A percentile compares a stretch with the other conserved stretches of the same genome.
Conservation (phyloP, 2,888 invertebrate genomes). For the Palloptera scutellata region DNA sequence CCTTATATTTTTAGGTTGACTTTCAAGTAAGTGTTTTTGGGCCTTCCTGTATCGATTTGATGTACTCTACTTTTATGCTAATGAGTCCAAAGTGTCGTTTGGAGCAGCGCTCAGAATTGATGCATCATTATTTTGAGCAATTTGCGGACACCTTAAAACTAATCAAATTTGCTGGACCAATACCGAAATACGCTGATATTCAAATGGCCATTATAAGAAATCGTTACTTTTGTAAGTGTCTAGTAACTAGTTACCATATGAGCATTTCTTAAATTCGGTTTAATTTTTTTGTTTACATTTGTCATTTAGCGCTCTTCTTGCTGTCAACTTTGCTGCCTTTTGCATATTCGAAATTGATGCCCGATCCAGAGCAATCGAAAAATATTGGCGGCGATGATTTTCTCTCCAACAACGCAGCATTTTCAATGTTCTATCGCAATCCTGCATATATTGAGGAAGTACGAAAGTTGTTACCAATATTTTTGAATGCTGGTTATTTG, state of each 20-base stretch:
- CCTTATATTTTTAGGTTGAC: constrained; percentile 40
- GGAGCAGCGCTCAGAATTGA: constrained; percentile 41
- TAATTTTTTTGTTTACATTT: neutral
- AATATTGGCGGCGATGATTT: constrained; percentile 11
- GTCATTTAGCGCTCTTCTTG: constrained; percentile 32
- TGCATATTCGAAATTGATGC: neutral
- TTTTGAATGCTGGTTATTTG: constrained; percentile 32
- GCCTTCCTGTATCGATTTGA: constrained; percentile 45
- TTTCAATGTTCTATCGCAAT: neutral
- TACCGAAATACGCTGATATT: constrained; percentile 45
- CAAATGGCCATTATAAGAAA: constrained; percentile 32
- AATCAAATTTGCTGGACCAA: constrained; percentile 43
- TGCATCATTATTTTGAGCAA: constrained; percentile 46
- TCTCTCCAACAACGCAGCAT: constrained; percentile 20
- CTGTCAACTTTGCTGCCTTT: constrained; percentile 30
- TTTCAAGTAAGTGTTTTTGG: constrained; percentile 49
- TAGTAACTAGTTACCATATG: neutral
- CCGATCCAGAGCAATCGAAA: constrained; percentile 23
- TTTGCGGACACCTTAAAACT: constrained; percentile 44
- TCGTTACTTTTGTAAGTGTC: constrained; percentile 32
- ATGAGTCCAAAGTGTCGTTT: constrained; percentile 40
- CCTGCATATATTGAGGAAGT: constrained; percentile 23
- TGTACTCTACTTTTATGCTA: constrained; percentile 49
- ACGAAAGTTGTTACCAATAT: constrained; percentile 25
- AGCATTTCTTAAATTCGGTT: neutral